These are phyloP conservation scores for Platyscapa corneri DNA, from an alignment of 1,140 invertebrate species.

Conservation along the genomic window DNA sequence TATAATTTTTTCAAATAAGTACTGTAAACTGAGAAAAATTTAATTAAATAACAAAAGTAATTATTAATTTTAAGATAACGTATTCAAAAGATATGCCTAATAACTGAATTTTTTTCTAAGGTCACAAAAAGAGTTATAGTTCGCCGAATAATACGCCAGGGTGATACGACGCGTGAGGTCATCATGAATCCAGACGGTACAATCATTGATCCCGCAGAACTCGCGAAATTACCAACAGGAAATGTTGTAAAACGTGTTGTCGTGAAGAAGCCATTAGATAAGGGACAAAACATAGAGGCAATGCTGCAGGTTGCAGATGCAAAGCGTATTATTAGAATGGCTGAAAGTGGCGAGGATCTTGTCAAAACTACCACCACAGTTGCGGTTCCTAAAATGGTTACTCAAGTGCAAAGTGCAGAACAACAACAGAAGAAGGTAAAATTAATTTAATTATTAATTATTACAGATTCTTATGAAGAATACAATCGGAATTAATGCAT, in stretches of 20 bases:
- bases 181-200: slow-evolving; percentile 73
- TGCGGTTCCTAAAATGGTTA: slow-evolving; percentile 4
- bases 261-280: slow-evolving; percentile 68
- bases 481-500: too few species aligned
- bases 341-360: slow-evolving; percentile 38
- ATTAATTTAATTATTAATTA: neutral
- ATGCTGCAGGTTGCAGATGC: slow-evolving; percentile 60
- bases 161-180: slow-evolving; percentile 69
- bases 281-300: slow-evolving; percentile 60
- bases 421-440: slow-evolving; percentile 42
- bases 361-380: neutral
- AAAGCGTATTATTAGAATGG: slow-evolving; percentile 32
- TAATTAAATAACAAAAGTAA: too few species aligned
- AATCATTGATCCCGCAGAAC: slow-evolving; percentile 69
- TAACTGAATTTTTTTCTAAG: neutral
- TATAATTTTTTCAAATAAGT: too few species aligned
- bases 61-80: too few species aligned
- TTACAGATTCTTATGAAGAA: too few species aligned
- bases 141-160: slow-evolving; percentile 70
- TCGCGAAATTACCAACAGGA: slow-evolving; percentile 70
- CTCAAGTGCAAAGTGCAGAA: neutral
- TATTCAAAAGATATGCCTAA: neutral
- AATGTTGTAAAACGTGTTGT: slow-evolving; percentile 74
- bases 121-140: slow-evolving; percentile 70
- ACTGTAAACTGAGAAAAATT: too few species aligned